A percentile compares a stretch with the other conserved stretches of the same genome.
Evolutionary conservation across 2,113 vertebrate genomes (phyloP).

Genomic region (Vimba vimba): DNA sequence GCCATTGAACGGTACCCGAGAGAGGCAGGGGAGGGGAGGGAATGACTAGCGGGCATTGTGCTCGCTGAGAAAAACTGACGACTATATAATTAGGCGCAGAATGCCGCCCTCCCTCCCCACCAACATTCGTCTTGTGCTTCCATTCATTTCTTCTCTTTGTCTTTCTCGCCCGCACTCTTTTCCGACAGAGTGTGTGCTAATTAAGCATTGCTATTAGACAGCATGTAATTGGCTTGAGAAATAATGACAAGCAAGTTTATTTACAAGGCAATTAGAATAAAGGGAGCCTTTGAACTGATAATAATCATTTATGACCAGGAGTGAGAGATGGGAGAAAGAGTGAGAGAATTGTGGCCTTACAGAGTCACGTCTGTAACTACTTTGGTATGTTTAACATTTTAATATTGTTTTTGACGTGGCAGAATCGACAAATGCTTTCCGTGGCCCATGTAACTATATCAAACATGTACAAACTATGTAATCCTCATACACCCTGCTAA

Average conservation of each 20-base stretch:
- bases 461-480: conserved; percentile 60
- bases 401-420: not conserved
- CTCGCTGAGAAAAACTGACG: conserved; percentile 51
- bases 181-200: conserved; percentile 80
- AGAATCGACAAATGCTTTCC: not conserved
- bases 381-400: not conserved
- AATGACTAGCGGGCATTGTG: conserved; percentile 58
- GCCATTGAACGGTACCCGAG: conserved; percentile 38
- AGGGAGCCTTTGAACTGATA: conserved; percentile 78
- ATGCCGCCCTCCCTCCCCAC: conserved; percentile 46
- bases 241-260: conserved; percentile 86
- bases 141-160: conserved; percentile 55
- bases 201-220: conserved; percentile 84
- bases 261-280: conserved; percentile 86
- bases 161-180: conserved; percentile 49
- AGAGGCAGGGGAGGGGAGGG: conserved; percentile 32
- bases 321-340: conserved; percentile 16
- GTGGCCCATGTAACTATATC: conserved; percentile 33
- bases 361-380: not conserved
- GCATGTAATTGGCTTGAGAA: conserved; percentile 85
- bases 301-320: conserved; percentile 76
- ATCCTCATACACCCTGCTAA: conserved; percentile 55
- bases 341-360: not conserved
- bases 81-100: conserved; percentile 59
- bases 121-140: conserved; percentile 54